Conservation (phyloP, 2,113 vertebrate species). For the Pandion haliaetus region DNA sequence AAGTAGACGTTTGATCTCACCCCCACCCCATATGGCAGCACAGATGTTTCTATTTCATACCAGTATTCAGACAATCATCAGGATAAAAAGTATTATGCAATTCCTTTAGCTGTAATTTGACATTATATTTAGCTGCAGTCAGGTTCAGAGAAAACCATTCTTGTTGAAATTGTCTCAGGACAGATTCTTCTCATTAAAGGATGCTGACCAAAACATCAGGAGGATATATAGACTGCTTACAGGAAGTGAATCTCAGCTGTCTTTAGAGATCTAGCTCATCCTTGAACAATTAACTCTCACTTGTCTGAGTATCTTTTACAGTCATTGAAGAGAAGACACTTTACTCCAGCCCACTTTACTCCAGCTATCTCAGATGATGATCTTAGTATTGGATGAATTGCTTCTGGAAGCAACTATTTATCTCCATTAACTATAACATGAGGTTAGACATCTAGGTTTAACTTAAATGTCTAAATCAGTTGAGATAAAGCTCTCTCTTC, state of each 20-base stretch:
- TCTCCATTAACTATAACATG: background rate
- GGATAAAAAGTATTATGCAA: background rate
- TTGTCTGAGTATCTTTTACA: background rate
- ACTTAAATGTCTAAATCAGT: background rate
- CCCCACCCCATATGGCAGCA: fast-evolving
- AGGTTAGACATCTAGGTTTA: background rate
- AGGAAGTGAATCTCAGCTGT: background rate
- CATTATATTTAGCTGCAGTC: background rate
- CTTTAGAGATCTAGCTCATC: background rate
- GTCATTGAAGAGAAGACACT: background rate
- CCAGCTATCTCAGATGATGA: background rate
- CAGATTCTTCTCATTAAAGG: background rate
- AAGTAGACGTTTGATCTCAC: background rate
- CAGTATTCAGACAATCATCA: background rate
- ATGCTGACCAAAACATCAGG: background rate
- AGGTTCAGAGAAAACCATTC: background rate
- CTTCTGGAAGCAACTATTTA: background rate
- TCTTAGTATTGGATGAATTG: background rate
- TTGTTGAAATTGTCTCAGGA: background rate
- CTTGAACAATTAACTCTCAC: background rate
- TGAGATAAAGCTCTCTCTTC: background rate
- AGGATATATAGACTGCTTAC: background rate
- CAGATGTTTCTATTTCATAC: background rate
- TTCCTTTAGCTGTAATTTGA: background rate
- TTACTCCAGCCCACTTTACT: background rate